Evolutionary conservation across 2,113 vertebrate genomes (phyloP).

Genomic region (Gorsachius goisagi): DNA sequence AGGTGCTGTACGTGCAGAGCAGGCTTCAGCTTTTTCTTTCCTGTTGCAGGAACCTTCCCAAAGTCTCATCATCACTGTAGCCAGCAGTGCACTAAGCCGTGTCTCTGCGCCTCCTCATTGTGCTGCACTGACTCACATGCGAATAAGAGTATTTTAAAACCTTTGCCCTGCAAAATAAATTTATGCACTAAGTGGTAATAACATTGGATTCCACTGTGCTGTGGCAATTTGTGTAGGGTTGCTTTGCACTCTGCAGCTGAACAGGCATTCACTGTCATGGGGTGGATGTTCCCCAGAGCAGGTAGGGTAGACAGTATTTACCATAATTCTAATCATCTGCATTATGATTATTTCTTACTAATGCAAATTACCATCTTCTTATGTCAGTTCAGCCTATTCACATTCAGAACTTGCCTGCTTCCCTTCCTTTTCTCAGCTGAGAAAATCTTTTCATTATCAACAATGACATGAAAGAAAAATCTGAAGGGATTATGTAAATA

Average conservation of each 20-base stretch:
- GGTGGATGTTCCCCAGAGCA: neutral
- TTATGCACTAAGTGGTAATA: neutral
- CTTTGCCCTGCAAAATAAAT: neutral
- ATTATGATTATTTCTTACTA: neutral
- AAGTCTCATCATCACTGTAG: neutral
- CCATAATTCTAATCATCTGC: neutral
- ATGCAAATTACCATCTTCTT: constrained; percentile 12
- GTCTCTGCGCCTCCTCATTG: neutral
- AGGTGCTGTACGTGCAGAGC: fast-evolving
- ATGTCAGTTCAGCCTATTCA: constrained; percentile 4
- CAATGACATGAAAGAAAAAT: constrained; percentile 8
- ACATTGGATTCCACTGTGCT: neutral
- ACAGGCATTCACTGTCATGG: fast-evolving
- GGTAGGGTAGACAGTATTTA: neutral
- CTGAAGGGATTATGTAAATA: constrained; percentile 35
- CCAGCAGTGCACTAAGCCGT: neutral
- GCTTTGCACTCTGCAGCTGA: neutral
- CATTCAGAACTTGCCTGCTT: neutral
- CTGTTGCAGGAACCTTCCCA: neutral
- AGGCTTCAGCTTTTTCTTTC: neutral
- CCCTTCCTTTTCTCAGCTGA: constrained; percentile 1
- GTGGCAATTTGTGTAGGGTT: neutral
- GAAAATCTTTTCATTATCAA: constrained; percentile 13
- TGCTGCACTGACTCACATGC: neutral
- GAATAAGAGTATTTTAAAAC: neutral